Evolutionary conservation across 1,140 invertebrate species (phyloP).

Genomic region (Harlomillsia oculata): DNA sequence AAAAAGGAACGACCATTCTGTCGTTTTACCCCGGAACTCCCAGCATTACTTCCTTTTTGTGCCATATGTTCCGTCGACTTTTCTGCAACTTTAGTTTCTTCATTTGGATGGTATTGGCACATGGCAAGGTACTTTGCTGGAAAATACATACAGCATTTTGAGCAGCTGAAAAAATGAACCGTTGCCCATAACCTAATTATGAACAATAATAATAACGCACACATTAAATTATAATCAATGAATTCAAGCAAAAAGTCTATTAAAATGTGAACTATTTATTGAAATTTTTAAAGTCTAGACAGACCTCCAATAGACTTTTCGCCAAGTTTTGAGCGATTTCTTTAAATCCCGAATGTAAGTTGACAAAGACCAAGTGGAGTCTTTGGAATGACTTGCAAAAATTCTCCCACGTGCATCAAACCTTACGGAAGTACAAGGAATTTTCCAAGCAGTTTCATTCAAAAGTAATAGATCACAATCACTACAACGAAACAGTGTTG

Average conservation of each 20-base stretch:
- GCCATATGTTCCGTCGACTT: not conserved
- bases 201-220: not conserved
- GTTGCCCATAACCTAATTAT: conserved; percentile 61
- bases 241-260: not conserved
- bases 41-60: too few relatives aligned
- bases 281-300: not conserved
- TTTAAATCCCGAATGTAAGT: conserved; percentile 66
- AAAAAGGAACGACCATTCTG: too few relatives aligned
- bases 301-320: conserved; percentile 76
- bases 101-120: conserved; percentile 67
- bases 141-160: conserved; percentile 62
- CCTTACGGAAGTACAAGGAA: conserved; percentile 48
- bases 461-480: conserved; percentile 52
- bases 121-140: conserved; percentile 62
- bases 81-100: conserved; percentile 9
- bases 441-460: conserved; percentile 41
- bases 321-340: conserved; percentile 69
- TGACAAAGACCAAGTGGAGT: conserved; percentile 69
- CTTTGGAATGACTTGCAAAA: conserved; percentile 47
- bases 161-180: conserved; percentile 68
- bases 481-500: conserved; percentile 59
- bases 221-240: not conserved
- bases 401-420: conserved; percentile 59
- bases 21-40: not conserved
- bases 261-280: not conserved